Evolutionary conservation across 2,888 invertebrate species (phyloP).

Genomic region (Entomobrya proxima): DNA sequence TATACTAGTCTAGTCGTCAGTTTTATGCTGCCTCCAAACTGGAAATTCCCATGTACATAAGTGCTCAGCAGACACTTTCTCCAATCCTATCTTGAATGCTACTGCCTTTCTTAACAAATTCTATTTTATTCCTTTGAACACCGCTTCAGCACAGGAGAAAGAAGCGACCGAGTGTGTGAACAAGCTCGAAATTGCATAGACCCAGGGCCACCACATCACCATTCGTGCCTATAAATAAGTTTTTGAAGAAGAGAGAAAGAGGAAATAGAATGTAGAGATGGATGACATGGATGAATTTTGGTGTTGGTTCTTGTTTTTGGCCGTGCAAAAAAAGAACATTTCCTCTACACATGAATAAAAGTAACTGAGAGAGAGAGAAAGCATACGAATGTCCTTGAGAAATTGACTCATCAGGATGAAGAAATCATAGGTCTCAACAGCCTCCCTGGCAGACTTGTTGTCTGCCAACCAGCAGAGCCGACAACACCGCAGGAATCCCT

Average conservation of each 20-base stretch:
- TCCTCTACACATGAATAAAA: neutral
- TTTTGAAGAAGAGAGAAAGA: neutral
- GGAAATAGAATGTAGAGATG: slow-evolving; percentile 13
- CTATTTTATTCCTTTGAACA: slow-evolving; percentile 9
- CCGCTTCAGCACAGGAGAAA: neutral
- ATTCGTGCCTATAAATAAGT: neutral
- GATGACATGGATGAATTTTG: slow-evolving; percentile 40
- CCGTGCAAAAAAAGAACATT: neutral
- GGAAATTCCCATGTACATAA: too few species aligned
- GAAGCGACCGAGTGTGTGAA: neutral
- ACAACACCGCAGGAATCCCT: slow-evolving; percentile 41
- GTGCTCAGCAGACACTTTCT: neutral
- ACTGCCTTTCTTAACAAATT: neutral
- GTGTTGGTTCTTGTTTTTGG: slow-evolving; percentile 23
- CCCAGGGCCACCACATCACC: too few species aligned
- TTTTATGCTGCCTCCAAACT: too few species aligned
- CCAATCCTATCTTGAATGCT: neutral
- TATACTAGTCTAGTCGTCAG: too few species aligned
- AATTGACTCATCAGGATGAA: slow-evolving; percentile 47
- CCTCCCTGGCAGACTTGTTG: slow-evolving; percentile 36
- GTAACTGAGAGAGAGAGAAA: neutral
- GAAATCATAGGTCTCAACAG: slow-evolving; percentile 41
- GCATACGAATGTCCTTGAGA: slow-evolving; percentile 1
- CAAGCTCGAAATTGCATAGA: neutral
- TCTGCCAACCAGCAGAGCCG: slow-evolving; percentile 11